Evolutionary conservation across 2,797 vertebrate genomes (phyloP).

Genomic region (Chloroceryle amazona): DNA sequence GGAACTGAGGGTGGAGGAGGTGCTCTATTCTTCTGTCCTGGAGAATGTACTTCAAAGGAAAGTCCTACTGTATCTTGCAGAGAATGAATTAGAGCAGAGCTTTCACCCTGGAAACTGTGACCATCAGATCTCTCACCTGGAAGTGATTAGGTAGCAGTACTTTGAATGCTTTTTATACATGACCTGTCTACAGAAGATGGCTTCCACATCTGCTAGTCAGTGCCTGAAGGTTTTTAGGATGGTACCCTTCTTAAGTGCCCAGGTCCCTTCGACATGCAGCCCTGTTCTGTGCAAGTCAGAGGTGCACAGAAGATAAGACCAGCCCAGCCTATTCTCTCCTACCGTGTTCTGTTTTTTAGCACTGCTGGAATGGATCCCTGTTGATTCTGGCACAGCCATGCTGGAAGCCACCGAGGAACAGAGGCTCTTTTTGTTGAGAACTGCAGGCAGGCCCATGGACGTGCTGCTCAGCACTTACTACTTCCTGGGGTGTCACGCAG

Average conservation of each 20-base stretch:
- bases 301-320: not conserved
- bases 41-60: not conserved
- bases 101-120: not conserved
- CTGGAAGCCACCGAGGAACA: constrained; percentile 12
- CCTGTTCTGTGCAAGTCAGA: not conserved
- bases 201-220: not conserved
- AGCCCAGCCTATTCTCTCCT: not conserved
- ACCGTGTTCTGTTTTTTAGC: not conserved
- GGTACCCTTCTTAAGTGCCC: not conserved
- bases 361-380: not conserved
- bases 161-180: not conserved
- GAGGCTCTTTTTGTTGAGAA: constrained; percentile 44
- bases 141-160: not conserved
- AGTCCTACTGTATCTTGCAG: not conserved
- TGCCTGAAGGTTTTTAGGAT: not conserved
- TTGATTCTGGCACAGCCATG: not conserved
- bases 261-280: not conserved
- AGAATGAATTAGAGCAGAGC: not conserved
- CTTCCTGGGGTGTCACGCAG: not conserved
- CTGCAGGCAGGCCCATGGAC: not conserved
- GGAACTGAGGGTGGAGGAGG: not conserved
- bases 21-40: not conserved
- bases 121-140: not conserved
- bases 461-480: not conserved
- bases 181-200: not conserved